These are phyloP conservation scores for Calliopsis andreniformis DNA, from an alignment of 1,140 invertebrate genomes.

Conservation along the genomic window DNA sequence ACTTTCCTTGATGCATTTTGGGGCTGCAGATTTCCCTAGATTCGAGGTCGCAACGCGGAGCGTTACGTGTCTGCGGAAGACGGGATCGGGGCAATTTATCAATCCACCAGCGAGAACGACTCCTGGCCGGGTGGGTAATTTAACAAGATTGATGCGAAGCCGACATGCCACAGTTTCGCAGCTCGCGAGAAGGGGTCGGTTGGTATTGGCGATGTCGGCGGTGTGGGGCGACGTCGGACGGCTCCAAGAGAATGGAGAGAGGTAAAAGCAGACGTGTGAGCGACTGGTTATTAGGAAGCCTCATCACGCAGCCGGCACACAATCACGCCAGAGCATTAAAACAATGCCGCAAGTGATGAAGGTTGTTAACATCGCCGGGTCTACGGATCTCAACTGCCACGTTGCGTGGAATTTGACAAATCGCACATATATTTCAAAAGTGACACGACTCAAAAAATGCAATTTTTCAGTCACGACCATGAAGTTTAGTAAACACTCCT, in stretches of 20 bases:
- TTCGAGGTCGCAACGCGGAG: conserved; percentile 69
- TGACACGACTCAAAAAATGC: too few species aligned
- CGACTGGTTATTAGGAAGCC: conserved; percentile 76
- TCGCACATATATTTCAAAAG: too few species aligned
- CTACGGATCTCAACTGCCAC: conserved; percentile 48
- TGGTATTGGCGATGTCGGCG: conserved; percentile 47
- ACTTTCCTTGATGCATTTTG: conserved; percentile 75
- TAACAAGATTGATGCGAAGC: conserved; percentile 80
- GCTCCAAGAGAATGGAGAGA: conserved; percentile 58
- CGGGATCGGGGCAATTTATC: conserved; percentile 80
- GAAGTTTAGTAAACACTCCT: too few species aligned
- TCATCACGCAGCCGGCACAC: conserved; percentile 72
- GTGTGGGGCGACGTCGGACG: conserved; percentile 53
- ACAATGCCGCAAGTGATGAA: conserved; percentile 63
- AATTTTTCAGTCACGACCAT: too few species aligned
- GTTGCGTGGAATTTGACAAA: conserved; percentile 49
- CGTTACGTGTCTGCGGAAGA: conserved; percentile 75
- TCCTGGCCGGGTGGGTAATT: conserved; percentile 79
- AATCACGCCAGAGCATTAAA: conserved; percentile 72
- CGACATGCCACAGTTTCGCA: conserved; percentile 79
- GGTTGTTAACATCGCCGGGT: conserved; percentile 57
- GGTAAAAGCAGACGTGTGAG: conserved; percentile 70
- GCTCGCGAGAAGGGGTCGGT: conserved; percentile 62
- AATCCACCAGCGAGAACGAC: conserved; percentile 77
- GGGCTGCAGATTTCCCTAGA: conserved; percentile 27